Conservation (phyloP, 2,113 vertebrate genomes). For the Meriones unguiculatus region DNA sequence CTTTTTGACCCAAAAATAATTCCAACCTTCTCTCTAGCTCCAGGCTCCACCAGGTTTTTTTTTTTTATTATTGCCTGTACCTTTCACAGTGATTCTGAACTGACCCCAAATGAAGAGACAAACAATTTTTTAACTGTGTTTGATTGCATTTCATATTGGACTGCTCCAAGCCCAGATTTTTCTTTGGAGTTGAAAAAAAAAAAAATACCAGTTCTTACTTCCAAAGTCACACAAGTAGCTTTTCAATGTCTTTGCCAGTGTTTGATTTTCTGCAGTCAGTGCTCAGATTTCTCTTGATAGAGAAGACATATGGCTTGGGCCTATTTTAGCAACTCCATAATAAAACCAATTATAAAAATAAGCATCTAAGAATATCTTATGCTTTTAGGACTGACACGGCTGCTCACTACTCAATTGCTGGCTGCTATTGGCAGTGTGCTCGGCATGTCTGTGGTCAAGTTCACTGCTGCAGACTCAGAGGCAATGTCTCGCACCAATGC, state of each 20-base stretch:
- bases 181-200: slow-evolving; percentile 21
- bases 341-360: slow-evolving; percentile 77
- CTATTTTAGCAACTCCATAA: slow-evolving; percentile 76
- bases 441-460: background rate
- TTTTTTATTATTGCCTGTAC: slow-evolving; percentile 5
- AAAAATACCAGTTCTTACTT: background rate
- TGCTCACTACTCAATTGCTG: slow-evolving; percentile 24
- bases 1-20: slow-evolving; percentile 65
- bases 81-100: slow-evolving; percentile 40
- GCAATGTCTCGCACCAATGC: background rate
- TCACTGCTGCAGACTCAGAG: background rate
- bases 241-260: slow-evolving; percentile 35
- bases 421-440: background rate
- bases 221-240: slow-evolving; percentile 51
- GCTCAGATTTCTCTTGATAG: slow-evolving; percentile 68
- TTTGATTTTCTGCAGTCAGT: slow-evolving; percentile 29
- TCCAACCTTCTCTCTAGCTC: slow-evolving; percentile 44
- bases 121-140: slow-evolving; percentile 57
- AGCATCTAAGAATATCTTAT: slow-evolving; percentile 75
- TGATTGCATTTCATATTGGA: slow-evolving; percentile 27
- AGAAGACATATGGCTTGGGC: slow-evolving; percentile 73
- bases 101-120: slow-evolving; percentile 62
- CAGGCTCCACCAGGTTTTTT: slow-evolving; percentile 38
- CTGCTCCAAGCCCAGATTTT: slow-evolving; percentile 33
- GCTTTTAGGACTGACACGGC: slow-evolving; percentile 71